Evolutionary conservation across 1,140 invertebrate species (phyloP), one percentile per base, ranked within the genome.

Genomic region (Drosophila navojoa): DNA sequence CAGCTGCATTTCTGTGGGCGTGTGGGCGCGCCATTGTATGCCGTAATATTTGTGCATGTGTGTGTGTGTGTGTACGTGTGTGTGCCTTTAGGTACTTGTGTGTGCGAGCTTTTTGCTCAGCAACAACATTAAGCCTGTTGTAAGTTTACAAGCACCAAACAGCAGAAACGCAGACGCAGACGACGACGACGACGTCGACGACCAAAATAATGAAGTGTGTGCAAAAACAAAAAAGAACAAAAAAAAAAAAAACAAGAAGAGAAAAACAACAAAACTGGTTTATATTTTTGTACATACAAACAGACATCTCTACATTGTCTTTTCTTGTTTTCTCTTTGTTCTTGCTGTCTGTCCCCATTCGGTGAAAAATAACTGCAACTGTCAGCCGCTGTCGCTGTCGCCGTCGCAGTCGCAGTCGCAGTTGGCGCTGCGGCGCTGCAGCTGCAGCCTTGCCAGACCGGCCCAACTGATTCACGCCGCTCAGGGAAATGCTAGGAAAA

Each of bases 311-410:
- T 35, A 62, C 66, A 69, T 84, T 84, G 76, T 77, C 72, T 87
- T 87, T 87, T 74, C 84, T 82, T 80, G 79, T 89, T 87, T 87
- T 87, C 84, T 87, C 84, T 89, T 87, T 87, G 84, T 87, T 89
- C 84, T 87, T 80, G 71, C 57, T 68, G 75, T 81, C 81, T 87
- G 82, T 79, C 67, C 84, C 79, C 85, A 89, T 89, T 87, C 57
- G 79, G 80, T 74, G 79, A 77, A 87, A 87, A 87, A 84, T 87
- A 87, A 87, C 84, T 87, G 84, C 84, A 90, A 84, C 79, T 89
- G 84, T 82, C 76, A 82, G 84, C 79, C 77, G 69, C 79, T 52
- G 77, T 69, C 58, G 29, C 58, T n/a, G 60, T 13, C 32, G 38
- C 50, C 3, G 60, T 13, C 22, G 52, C 16, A 11, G 52, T 19